phyloP scores from a whole-genome alignment of 2,888 invertebrate genomes.

The Pollenia labialis region DNA sequence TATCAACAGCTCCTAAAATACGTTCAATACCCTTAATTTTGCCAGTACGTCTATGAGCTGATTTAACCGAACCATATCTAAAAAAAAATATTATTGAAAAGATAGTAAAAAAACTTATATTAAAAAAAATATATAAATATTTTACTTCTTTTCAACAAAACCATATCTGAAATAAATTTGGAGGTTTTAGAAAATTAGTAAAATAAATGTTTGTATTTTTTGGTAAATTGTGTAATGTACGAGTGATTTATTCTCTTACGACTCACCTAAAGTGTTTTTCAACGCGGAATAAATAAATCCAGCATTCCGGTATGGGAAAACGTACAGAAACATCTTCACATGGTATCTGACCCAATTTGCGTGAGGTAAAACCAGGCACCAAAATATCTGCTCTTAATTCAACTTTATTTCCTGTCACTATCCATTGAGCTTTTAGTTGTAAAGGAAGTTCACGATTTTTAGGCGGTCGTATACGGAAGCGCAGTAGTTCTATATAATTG shows the following conservation, averaged over 20 bases:
- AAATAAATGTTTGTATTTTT: too few species aligned
- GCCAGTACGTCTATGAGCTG: constrained; percentile 93
- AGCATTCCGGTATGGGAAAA: constrained; percentile 99
- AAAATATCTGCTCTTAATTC: constrained; percentile 97
- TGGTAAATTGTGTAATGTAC: not conserved
- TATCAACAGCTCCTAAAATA: constrained; percentile 95
- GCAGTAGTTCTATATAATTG: constrained; percentile 97
- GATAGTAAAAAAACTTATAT: too few species aligned
- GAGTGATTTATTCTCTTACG: not conserved
- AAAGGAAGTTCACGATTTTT: constrained; percentile 98
- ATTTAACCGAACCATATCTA: constrained; percentile 95
- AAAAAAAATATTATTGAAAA: too few species aligned
- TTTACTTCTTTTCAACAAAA: constrained; percentile 24
- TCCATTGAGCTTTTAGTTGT: constrained; percentile 95
- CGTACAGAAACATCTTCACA: constrained; percentile 98
- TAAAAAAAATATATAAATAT: not conserved
- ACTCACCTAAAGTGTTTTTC: constrained; percentile 94
- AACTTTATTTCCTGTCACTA: constrained; percentile 94
- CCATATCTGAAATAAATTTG: constrained; percentile 16
- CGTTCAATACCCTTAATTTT: constrained; percentile 97
- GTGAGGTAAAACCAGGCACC: constrained; percentile 98
- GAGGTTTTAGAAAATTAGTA: too few species aligned
- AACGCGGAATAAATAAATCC: constrained; percentile 99
- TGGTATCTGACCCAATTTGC: constrained; percentile 97
- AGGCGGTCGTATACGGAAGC: constrained; percentile 97